Evolutionary conservation across 2,888 invertebrate genomes (phyloP).

Genomic region (Eugnorisma glareosa): DNA sequence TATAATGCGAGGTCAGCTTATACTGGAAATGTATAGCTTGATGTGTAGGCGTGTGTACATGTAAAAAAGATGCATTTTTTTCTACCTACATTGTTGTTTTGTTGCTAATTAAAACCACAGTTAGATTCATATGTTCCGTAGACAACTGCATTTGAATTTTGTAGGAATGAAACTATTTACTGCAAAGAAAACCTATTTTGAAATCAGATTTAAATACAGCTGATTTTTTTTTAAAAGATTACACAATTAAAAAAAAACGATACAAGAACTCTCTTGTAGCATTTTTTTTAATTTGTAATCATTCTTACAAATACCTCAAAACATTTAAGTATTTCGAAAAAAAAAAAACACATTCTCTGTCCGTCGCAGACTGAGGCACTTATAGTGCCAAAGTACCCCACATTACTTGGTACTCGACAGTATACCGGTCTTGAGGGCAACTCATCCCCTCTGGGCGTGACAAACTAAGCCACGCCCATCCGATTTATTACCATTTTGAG

Average conservation of each 20-base stretch:
- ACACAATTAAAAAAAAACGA: background rate
- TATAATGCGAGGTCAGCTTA: too few species aligned
- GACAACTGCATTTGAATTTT: background rate
- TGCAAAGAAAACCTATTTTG: background rate
- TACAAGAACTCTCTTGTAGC: too few species aligned
- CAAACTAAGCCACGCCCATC: constrained; percentile 70
- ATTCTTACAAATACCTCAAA: background rate
- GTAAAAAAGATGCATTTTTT: background rate
- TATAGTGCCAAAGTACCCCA: constrained; percentile 51
- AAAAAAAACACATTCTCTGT: background rate
- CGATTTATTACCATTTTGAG: constrained; percentile 70
- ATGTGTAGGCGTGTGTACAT: too few species aligned
- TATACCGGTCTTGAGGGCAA: constrained; percentile 38
- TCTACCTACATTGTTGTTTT: background rate
- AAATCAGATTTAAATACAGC: background rate
- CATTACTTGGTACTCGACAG: constrained; percentile 22
- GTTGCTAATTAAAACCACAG: background rate
- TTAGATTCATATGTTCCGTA: background rate
- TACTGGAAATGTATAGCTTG: too few species aligned
- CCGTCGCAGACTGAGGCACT: constrained; percentile 18
- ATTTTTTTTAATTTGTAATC: too few species aligned
- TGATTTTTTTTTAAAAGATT: background rate
- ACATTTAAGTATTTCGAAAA: too few species aligned
- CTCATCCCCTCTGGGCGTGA: constrained; percentile 68
- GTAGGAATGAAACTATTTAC: background rate